phyloP scores from a whole-genome alignment of 2,113 vertebrate genomes.

The Pelmatolapia mariae region DNA sequence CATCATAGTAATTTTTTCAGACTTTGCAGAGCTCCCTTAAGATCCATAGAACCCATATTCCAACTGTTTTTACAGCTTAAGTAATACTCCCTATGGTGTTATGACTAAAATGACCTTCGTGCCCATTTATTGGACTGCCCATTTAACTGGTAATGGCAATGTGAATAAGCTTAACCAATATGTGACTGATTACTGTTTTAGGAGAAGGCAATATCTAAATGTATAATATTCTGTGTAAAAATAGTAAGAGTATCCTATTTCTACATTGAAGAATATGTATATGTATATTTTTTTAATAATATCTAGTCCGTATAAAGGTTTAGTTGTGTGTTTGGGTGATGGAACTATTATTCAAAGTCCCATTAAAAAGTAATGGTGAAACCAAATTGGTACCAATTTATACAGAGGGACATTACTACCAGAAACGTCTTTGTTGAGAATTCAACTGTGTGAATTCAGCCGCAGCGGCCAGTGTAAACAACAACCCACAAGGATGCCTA shows the following conservation, averaged over 20 bases:
- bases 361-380: not conserved
- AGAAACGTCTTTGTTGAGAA: not conserved
- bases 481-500: not conserved
- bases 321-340: not conserved
- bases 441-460: not conserved
- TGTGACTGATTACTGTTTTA: not conserved
- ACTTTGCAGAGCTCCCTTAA: not conserved
- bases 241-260: not conserved
- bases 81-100: not conserved
- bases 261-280: not conserved
- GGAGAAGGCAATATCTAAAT: not conserved
- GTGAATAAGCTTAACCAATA: not conserved
- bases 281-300: not conserved
- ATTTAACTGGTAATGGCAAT: not conserved
- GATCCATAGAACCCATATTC: not conserved
- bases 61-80: not conserved
- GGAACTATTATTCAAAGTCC: accelerated
- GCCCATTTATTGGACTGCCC: not conserved
- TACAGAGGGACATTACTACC: not conserved
- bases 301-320: not conserved
- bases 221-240: not conserved
- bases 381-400: not conserved
- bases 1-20: accelerated
- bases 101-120: accelerated
- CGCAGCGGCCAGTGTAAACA: not conserved